Percentiles rank a stretch among this genome's conserved stretches.
Evolutionary conservation across 2,888 invertebrate species (phyloP).

Genomic region (Tetranychus piercei): DNA sequence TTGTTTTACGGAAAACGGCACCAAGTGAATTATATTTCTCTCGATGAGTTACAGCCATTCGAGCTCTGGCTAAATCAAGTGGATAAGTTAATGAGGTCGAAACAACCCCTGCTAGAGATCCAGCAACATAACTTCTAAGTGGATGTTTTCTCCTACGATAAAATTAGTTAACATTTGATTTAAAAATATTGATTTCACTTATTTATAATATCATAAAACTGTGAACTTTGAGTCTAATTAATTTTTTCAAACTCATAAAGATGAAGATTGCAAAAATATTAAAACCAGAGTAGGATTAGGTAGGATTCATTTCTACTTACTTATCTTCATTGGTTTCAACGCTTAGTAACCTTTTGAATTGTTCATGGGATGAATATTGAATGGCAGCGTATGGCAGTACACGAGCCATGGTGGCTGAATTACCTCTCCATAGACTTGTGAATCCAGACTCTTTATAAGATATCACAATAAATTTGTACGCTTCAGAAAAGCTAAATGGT

Average conservation of each 20-base stretch:
- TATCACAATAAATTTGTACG: constrained; percentile 35
- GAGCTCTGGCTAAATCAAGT: constrained; percentile 79
- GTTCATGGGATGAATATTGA: constrained; percentile 93
- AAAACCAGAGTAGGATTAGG: no score
- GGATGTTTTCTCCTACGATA: constrained; percentile 33
- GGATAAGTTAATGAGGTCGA: constrained; percentile 89
- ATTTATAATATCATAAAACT: background rate
- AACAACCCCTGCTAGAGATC: constrained; percentile 83
- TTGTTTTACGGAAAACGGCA: constrained; percentile 43
- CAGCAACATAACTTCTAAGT: constrained; percentile 55
- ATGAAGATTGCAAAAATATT: background rate
- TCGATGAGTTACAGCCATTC: constrained; percentile 84
- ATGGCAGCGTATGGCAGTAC: constrained; percentile 93
- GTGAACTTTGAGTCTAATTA: no score
- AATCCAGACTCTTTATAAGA: constrained; percentile 60
- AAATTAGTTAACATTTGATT: background rate
- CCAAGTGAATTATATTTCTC: constrained; percentile 41
- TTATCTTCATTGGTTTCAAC: constrained; percentile 39
- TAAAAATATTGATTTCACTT: background rate
- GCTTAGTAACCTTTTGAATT: constrained; percentile 64
- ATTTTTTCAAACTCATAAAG: background rate
- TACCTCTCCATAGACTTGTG: constrained; percentile 79
- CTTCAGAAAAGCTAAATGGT: constrained; percentile 36
- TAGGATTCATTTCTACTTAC: no score
- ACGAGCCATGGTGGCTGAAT: constrained; percentile 92